Conservation (phyloP, 2,888 invertebrate species). For the Hypsopygia costalis region DNA sequence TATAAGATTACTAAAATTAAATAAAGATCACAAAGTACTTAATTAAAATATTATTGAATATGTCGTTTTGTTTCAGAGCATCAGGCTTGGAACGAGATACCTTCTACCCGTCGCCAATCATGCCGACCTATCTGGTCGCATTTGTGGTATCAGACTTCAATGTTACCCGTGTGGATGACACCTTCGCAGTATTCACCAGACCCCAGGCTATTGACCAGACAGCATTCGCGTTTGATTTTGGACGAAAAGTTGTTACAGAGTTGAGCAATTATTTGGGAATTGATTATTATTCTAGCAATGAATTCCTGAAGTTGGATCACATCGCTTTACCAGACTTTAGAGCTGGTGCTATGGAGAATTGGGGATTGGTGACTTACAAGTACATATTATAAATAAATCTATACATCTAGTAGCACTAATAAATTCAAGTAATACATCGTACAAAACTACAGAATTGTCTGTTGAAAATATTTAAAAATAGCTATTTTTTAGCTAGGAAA, state of each 20-base stretch:
- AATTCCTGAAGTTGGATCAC: conserved; percentile 88
- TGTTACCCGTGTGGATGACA: conserved; percentile 38
- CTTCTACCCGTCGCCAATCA: conserved; percentile 81
- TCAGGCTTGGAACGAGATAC: conserved; percentile 83
- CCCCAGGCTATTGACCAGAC: conserved; percentile 84
- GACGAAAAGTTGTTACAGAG: conserved; percentile 66
- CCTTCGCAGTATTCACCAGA: conserved; percentile 84
- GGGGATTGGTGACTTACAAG: conserved; percentile 93
- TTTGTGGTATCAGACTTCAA: conserved; percentile 89
- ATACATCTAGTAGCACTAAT: too few species aligned
- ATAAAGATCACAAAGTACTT: too few species aligned
- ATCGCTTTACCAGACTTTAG: conserved; percentile 92
- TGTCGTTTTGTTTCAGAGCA: conserved; percentile 38
- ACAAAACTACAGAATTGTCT: too few species aligned
- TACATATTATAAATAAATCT: too few species aligned
- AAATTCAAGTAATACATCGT: too few species aligned
- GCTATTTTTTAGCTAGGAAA: too few species aligned
- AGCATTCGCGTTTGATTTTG: conserved; percentile 83
- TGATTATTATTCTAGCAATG: conserved; percentile 72
- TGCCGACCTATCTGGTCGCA: conserved; percentile 93
- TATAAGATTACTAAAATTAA: too few species aligned
- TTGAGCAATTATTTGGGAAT: conserved; percentile 80
- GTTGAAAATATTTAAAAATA: too few species aligned
- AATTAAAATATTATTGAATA: too few species aligned
- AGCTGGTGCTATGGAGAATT: conserved; percentile 95